These are phyloP conservation scores for Drosophila aff. DNA, from an alignment of 1,140 invertebrate genomes.

Conservation along the genomic window DNA sequence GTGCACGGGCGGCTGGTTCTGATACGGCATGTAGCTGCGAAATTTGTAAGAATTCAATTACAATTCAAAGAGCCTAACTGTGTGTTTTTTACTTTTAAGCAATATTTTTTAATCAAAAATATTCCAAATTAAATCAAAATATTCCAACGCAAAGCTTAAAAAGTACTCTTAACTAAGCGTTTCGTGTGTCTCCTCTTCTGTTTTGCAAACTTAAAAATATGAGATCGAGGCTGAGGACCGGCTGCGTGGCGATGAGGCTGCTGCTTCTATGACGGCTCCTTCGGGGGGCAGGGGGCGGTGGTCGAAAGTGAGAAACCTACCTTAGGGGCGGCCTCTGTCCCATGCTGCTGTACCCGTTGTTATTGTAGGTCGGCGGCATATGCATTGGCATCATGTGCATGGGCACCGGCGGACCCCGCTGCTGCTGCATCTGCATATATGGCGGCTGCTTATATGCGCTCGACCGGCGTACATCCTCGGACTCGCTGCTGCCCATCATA, in stretches of 20 bases:
- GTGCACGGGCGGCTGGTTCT: constrained; percentile 65
- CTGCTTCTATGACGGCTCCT: constrained; percentile 13
- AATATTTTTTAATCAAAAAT: constrained; percentile 42
- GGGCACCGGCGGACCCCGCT: constrained; percentile 51
- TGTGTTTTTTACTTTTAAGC: constrained; percentile 20
- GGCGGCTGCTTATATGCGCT: constrained; percentile 53
- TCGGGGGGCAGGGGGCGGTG: not conserved
- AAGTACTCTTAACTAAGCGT: constrained; percentile 17
- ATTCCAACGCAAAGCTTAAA: constrained; percentile 30
- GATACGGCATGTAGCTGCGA: constrained; percentile 63
- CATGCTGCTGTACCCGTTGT: constrained; percentile 72
- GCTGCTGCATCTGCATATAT: constrained; percentile 62
- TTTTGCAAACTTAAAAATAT: constrained; percentile 22
- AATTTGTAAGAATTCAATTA: constrained; percentile 20
- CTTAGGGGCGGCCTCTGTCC: constrained; percentile 62
- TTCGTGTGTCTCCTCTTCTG: constrained; percentile 13
- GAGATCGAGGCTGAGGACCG: constrained; percentile 24
- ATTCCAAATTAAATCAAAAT: constrained; percentile 14
- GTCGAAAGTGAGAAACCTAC: constrained; percentile 45
- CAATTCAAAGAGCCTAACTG: constrained; percentile 33
- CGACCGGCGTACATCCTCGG: constrained; percentile 62
- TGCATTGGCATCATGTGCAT: constrained; percentile 59
- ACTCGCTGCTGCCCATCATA: constrained; percentile 80
- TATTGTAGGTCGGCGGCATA: constrained; percentile 59
- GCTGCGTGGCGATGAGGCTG: constrained; percentile 11